A percentile compares a stretch with the other conserved stretches of the same genome.
Conservation (phyloP, 1,140 invertebrate genomes). For the Oedothorax gibbosus region DNA sequence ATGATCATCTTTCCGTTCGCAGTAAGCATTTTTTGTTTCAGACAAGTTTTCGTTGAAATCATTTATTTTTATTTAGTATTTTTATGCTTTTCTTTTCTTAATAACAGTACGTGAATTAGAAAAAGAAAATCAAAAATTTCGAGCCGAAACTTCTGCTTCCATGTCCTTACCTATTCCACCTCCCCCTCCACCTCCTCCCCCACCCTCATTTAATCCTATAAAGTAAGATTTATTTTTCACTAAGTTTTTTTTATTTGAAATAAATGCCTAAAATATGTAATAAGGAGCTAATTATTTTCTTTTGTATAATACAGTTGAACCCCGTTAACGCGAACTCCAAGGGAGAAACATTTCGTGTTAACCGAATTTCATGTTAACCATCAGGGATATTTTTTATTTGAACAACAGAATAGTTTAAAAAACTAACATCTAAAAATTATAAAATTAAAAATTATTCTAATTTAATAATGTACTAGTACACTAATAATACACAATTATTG, state of each 20-base stretch:
- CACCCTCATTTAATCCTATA: slow-evolving; percentile 46
- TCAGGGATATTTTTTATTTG: too few relatives aligned
- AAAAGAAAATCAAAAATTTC: slow-evolving; percentile 4
- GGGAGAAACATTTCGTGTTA: too few relatives aligned
- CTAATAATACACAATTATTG: too few relatives aligned
- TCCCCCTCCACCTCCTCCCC: slow-evolving; percentile 36
- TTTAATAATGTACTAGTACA: too few relatives aligned
- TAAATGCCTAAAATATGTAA: neutral
- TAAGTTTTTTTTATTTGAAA: neutral
- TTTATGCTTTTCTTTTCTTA: neutral
- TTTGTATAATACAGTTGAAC: too few relatives aligned
- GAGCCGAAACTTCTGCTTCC: neutral
- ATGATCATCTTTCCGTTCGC: neutral
- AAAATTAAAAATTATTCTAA: too few relatives aligned
- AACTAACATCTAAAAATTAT: too few relatives aligned
- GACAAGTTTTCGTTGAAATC: neutral
- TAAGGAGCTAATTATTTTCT: too few relatives aligned
- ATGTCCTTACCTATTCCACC: slow-evolving; percentile 30
- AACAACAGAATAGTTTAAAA: too few relatives aligned
- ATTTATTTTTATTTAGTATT: neutral
- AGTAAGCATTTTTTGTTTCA: slow-evolving; percentile 2
- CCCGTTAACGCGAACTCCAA: too few relatives aligned
- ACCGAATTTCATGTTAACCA: too few relatives aligned
- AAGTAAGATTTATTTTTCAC: slow-evolving; percentile 13
- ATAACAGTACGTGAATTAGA: slow-evolving; percentile 32